Evolutionary conservation across 2,888 invertebrate genomes (phyloP).

Genomic region (Anarsia innoxiella): DNA sequence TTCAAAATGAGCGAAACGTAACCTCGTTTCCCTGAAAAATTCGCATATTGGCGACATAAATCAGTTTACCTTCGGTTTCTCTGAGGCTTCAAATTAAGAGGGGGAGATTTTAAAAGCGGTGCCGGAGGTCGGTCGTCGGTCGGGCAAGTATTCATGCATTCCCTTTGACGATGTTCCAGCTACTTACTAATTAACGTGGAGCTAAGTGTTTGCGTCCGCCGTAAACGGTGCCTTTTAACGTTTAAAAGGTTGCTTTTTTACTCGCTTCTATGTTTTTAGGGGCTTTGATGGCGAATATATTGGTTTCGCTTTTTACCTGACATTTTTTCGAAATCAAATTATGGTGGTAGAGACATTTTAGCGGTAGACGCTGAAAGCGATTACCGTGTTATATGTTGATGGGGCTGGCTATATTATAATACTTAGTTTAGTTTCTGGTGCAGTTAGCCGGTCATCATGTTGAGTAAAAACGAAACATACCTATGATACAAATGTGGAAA

Average conservation of each 20-base stretch:
- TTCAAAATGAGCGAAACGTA: constrained; percentile 30
- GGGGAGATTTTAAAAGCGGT: constrained; percentile 70
- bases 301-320: constrained; percentile 57
- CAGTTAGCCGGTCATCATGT: no score
- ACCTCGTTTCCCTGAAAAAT: constrained; percentile 48
- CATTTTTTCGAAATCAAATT: constrained; percentile 55
- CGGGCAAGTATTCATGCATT: constrained; percentile 72
- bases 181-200: constrained; percentile 73
- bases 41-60: constrained; percentile 64
- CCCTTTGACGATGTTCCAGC: constrained; percentile 71
- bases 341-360: constrained; percentile 38
- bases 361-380: constrained; percentile 8
- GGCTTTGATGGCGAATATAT: constrained; percentile 59
- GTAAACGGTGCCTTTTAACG: constrained; percentile 73
- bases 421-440: no score
- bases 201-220: constrained; percentile 74
- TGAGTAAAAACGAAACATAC: no score
- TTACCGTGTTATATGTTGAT: no score
- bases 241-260: constrained; percentile 65
- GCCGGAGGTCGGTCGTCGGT: constrained; percentile 57
- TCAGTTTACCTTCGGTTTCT: constrained; percentile 69
- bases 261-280: constrained; percentile 56
- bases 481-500: no score
- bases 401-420: no score
- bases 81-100: constrained; percentile 58